A percentile compares a stretch with the other conserved stretches of the same genome.
These are phyloP conservation scores for Microctonus aethiopoides DNA, from an alignment of 2,888 invertebrate species.

Conservation along the genomic window DNA sequence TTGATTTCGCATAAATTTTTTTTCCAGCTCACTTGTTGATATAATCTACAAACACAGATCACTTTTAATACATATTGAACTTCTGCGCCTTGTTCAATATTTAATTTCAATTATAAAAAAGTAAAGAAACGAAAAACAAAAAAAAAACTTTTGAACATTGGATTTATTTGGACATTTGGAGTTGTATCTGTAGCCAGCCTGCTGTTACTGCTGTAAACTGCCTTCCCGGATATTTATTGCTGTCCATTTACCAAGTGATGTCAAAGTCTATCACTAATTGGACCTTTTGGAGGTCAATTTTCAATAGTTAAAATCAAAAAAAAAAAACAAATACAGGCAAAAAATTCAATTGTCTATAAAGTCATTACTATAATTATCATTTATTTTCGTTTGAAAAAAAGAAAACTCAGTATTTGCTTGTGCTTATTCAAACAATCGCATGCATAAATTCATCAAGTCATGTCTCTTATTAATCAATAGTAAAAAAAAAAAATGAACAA, in stretches of 20 bases:
- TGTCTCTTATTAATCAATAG: conserved; percentile 17
- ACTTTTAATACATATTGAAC: conserved; percentile 2
- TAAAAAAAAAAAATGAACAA: neutral
- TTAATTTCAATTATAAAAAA: conserved; percentile 10
- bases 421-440: neutral
- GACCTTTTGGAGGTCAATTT: conserved; percentile 60
- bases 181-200: neutral
- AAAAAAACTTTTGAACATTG: conserved; percentile 14
- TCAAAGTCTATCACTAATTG: conserved; percentile 58
- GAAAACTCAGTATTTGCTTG: neutral
- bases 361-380: neutral
- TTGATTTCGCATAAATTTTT: conserved; percentile 5
- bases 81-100: neutral
- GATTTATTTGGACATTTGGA: conserved; percentile 3
- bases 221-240: neutral
- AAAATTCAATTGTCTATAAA: conserved; percentile 40
- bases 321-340: conserved; percentile 3
- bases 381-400: neutral
- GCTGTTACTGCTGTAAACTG: neutral
- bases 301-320: conserved; percentile 28
- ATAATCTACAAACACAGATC: conserved; percentile 7
- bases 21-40: conserved; percentile 15
- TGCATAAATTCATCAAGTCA: neutral
- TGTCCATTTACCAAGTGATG: conserved; percentile 41
- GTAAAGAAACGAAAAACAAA: conserved; percentile 13